Conservation (phyloP, 2,113 vertebrate genomes). For the Gobius niger region DNA sequence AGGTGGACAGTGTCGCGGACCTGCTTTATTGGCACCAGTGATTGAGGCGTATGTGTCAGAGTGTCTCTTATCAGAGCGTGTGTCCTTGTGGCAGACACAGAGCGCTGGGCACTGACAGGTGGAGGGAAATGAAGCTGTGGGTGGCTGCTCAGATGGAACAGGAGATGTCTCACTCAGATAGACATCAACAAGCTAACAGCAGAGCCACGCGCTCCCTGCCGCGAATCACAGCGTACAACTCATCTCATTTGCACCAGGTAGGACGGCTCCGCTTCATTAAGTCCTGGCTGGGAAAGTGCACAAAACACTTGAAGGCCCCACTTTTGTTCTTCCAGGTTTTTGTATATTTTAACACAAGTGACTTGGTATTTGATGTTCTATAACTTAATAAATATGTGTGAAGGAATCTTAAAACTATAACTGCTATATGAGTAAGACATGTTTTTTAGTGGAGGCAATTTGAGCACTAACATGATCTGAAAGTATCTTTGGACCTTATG, state of each 20-base stretch:
- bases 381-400: too few species aligned
- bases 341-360: too few species aligned
- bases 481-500: too few species aligned
- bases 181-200: conserved; percentile 46
- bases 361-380: too few species aligned
- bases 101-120: conserved; percentile 41
- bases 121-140: conserved; percentile 58
- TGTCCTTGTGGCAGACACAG: conserved; percentile 42
- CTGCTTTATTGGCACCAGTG: conserved; percentile 23
- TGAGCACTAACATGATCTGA: too few species aligned
- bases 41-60: conserved; percentile 52
- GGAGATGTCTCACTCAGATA: conserved; percentile 60
- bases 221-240: conserved; percentile 17
- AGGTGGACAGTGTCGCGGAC: conserved; percentile 36
- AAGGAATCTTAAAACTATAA: too few species aligned
- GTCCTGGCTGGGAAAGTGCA: neutral
- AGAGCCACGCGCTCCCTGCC: conserved; percentile 32
- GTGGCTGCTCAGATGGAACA: conserved; percentile 49
- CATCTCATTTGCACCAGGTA: conserved; percentile 19
- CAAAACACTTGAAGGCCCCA: conserved; percentile 13
- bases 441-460: too few species aligned
- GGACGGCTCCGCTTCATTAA: neutral
- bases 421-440: too few species aligned
- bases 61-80: conserved; percentile 44
- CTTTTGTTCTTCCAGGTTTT: too few species aligned